Conservation (phyloP, 2,797 vertebrate species). For the Hafferia zeledoni region DNA sequence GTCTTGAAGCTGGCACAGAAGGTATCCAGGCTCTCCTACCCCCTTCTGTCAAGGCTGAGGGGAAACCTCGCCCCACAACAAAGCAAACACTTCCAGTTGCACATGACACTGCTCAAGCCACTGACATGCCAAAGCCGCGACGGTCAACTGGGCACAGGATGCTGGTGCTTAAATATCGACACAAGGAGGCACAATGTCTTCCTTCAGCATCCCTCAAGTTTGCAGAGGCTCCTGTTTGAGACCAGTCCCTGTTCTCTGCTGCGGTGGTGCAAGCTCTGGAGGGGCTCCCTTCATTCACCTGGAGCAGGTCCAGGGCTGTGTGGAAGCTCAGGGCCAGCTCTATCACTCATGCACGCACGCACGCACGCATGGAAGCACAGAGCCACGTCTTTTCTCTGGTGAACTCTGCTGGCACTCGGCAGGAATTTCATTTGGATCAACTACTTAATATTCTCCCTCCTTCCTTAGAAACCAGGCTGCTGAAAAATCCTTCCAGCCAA, state of each 20-base stretch:
- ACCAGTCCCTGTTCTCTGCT: background rate
- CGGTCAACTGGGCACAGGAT: background rate
- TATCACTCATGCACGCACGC: background rate
- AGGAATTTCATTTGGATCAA: slow-evolving; percentile 56
- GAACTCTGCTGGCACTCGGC: slow-evolving; percentile 50
- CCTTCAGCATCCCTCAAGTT: background rate
- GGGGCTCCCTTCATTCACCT: background rate
- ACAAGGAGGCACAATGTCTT: background rate
- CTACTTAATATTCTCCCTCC: slow-evolving; percentile 60
- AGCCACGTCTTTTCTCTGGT: slow-evolving; percentile 49
- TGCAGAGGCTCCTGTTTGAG: background rate
- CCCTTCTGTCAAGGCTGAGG: background rate
- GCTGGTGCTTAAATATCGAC: background rate
- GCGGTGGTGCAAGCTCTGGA: background rate
- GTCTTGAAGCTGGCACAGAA: background rate
- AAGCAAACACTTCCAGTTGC: background rate
- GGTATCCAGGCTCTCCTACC: background rate
- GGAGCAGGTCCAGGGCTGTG: background rate
- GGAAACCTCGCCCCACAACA: background rate
- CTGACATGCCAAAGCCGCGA: background rate
- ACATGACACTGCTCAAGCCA: background rate
- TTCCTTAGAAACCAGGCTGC: slow-evolving; percentile 49
- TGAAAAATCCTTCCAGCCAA: slow-evolving; percentile 34
- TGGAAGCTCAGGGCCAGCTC: background rate
- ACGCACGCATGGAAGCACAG: background rate